Conservation (phyloP, 2,113 vertebrate species). For the Phylloscopus trochiloides region DNA sequence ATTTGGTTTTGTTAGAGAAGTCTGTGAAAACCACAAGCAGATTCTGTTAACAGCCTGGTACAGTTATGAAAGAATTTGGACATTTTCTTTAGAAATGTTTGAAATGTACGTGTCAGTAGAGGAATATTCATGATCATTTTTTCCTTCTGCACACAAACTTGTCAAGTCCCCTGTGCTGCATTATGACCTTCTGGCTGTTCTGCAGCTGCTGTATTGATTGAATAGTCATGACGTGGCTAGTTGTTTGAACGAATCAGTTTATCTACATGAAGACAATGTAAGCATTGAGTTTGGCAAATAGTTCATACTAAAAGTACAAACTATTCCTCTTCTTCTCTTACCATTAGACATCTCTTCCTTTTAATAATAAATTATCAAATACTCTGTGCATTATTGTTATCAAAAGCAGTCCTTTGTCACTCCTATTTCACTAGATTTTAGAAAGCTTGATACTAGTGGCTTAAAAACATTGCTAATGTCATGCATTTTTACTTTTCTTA, state of each 20-base stretch:
- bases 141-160: not conserved
- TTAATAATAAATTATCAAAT: not conserved
- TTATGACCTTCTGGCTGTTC: not conserved
- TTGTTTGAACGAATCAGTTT: constrained; percentile 18
- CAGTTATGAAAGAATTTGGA: not conserved
- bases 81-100: not conserved
- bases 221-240: not conserved
- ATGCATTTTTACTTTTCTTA: not conserved
- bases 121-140: not conserved
- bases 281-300: constrained; percentile 9
- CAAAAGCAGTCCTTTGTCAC: not conserved
- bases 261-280: not conserved
- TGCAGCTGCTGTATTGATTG: constrained; percentile 38
- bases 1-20: not conserved
- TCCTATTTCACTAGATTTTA: not conserved
- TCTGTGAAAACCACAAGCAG: not conserved
- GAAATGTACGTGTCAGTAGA: not conserved
- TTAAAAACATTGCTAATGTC: not conserved
- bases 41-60: not conserved
- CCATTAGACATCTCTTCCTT: not conserved
- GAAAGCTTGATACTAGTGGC: not conserved
- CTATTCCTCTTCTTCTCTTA: not conserved
- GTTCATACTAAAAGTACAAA: not conserved
- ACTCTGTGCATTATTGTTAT: not conserved
- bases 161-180: not conserved